Conservation (phyloP, 2,888 invertebrate genomes). For the Nomada ferruginata region DNA sequence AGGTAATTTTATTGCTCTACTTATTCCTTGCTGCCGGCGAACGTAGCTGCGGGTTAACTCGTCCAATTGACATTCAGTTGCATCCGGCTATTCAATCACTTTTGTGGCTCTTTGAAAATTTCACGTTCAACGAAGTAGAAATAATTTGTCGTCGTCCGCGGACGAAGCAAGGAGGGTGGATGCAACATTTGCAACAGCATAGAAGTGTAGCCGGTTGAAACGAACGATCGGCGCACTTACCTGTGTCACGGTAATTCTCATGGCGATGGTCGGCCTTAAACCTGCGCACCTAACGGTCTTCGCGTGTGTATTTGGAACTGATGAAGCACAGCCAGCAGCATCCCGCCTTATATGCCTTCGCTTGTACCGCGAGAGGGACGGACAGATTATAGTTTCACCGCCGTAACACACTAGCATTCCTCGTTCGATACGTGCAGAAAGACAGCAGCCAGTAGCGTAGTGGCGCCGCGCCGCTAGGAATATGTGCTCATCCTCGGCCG, state of each 20-base stretch:
- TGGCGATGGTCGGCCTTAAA: conserved; percentile 75
- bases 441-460: conserved; percentile 77
- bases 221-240: conserved; percentile 72
- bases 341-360: conserved; percentile 84
- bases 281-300: conserved; percentile 77
- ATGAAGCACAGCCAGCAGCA: conserved; percentile 82
- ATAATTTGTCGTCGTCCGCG: too few species aligned
- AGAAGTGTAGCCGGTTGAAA: background rate
- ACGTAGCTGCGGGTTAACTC: too few species aligned
- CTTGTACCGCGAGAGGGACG: conserved; percentile 77
- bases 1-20: background rate
- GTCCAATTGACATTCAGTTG: too few species aligned
- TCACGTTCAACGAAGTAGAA: too few species aligned
- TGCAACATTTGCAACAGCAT: too few species aligned
- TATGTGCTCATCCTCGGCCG: conserved; percentile 8
- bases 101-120: too few species aligned
- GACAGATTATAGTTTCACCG: conserved; percentile 77
- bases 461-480: conserved; percentile 16
- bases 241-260: conserved; percentile 75
- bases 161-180: too few species aligned
- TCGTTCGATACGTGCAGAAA: conserved; percentile 71
- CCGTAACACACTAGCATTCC: conserved; percentile 71
- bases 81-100: too few species aligned
- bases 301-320: conserved; percentile 82
- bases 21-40: background rate